Conservation (phyloP, 2,797 vertebrate genomes). For the Synaphobranchus kaupii region DNA sequence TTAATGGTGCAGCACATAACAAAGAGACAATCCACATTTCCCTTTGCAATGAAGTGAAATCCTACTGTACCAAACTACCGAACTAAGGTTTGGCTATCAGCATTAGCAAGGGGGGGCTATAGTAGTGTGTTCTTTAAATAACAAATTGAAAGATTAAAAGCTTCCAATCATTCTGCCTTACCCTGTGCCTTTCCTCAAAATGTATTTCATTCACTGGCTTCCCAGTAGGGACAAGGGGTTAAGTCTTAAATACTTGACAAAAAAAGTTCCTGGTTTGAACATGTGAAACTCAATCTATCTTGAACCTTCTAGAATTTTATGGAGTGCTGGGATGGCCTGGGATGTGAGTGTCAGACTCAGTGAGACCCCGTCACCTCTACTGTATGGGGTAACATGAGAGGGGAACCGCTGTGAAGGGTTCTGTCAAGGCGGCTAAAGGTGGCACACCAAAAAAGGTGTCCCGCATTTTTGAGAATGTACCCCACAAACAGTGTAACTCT, state of each 20-base stretch:
- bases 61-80: background rate
- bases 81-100: background rate
- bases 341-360: slow-evolving; percentile 19
- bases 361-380: slow-evolving; percentile 1
- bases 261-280: slow-evolving; percentile 13
- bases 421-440: background rate
- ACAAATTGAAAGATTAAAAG: slow-evolving; percentile 3
- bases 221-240: background rate
- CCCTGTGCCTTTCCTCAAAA: background rate
- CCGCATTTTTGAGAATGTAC: background rate
- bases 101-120: background rate
- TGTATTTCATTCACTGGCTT: background rate
- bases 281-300: slow-evolving; percentile 25
- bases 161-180: background rate
- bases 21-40: slow-evolving; percentile 25
- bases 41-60: slow-evolving; percentile 27
- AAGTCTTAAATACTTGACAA: slow-evolving; percentile 21
- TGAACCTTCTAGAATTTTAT: slow-evolving; percentile 34
- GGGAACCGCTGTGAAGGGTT: background rate
- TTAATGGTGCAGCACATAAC: slow-evolving; percentile 6
- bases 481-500: background rate
- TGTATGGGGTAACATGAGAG: slow-evolving; percentile 1
- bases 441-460: background rate
- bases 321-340: background rate
- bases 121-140: slow-evolving; percentile 14